phyloP scores from a whole-genome alignment of 2,113 vertebrate genomes.

The Prinia subflava region DNA sequence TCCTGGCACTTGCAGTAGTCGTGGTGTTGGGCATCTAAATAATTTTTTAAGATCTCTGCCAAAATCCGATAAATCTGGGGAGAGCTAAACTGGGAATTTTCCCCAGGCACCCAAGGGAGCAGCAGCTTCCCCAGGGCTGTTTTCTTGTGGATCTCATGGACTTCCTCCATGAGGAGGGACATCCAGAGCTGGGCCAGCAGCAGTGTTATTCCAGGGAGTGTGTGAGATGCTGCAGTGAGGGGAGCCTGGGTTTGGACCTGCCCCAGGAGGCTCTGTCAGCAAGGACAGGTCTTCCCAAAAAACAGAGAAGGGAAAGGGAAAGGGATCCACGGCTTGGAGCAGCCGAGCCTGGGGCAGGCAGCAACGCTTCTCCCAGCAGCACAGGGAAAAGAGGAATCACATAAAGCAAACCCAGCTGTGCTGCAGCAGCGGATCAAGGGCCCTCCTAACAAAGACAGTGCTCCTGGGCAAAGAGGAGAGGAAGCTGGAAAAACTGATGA shows the following conservation, averaged over 20 bases:
- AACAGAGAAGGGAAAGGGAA: not conserved
- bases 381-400: not conserved
- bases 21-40: not conserved
- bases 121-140: not conserved
- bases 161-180: not conserved
- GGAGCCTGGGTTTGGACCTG: not conserved
- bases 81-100: not conserved
- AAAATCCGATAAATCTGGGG: accelerated
- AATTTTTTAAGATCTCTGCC: not conserved
- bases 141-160: not conserved
- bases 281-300: not conserved
- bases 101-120: accelerated
- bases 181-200: not conserved
- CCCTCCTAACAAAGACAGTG: not conserved
- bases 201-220: accelerated
- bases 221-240: no score
- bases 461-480: not conserved
- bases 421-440: not conserved
- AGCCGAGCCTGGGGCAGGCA: no score
- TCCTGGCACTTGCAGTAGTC: not conserved
- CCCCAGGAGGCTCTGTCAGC: not conserved
- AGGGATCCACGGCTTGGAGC: accelerated
- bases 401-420: not conserved
- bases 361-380: not conserved
- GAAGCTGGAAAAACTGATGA: not conserved